Base-by-base conservation (phyloP, 2,113 vertebrate genomes). In the Bubo scandiacus region DNA sequence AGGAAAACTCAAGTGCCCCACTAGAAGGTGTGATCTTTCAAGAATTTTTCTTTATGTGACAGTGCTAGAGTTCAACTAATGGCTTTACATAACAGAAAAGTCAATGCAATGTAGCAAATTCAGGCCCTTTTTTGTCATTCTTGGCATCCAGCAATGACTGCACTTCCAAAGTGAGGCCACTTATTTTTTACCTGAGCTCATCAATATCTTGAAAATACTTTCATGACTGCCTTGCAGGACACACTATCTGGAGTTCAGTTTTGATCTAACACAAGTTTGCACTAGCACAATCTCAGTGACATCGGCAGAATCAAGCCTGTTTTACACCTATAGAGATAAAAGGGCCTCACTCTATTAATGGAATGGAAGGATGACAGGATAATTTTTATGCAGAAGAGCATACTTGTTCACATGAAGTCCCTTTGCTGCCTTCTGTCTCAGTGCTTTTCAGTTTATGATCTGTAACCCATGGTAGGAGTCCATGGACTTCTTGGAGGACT, bases 331-430 rank as follows among this genome's bases (percentile, higher is more conserved):
- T 4, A 45, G 14, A 70, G 15, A 26, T 34, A 43, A 68, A 87
- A 90, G 4, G 18, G 6, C 15, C 34, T 75, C 29, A 5, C 2
- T 21, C 6, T 52, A 15, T 29, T 78, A 59, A n/a, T 12, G 45
- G 52, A 55, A 68, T 11, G 8, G 36, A 36, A 77, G 54, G 52
- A 49, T 11, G 54, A 20, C 43, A 68, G 40, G 21, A 38, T 66
- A 40, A 58, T 71, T 87, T 68, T 34, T 20, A 0, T 18, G 14
- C 10, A 65, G 73, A 71, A 63, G 8, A 49, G 12, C 1, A 1
- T 9, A 25, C 2, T 25, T 40, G 5, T 8, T 49, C 34, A 57
- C 26, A 23, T 0, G 0, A 38, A 11, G 0, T 26, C 26, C 25
- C 20, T 79, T 79, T 26, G 11, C 10, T 36, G 52, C 51, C 32